Conservation (phyloP, 2,888 invertebrate species). For the Platycnemis pennipes region DNA sequence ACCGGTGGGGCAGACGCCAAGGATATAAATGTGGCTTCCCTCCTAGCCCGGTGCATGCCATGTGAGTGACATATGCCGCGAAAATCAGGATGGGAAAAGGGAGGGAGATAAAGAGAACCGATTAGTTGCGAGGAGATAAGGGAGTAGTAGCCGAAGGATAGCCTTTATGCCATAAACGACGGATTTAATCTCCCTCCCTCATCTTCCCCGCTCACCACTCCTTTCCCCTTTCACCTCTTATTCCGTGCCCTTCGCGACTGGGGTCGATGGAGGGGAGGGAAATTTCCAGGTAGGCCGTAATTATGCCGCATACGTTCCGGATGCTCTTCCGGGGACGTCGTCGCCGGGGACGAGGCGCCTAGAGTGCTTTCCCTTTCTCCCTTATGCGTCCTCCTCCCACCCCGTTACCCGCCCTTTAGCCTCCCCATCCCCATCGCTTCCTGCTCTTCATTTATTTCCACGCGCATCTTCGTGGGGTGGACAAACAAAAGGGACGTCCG, state of each 20-base stretch:
- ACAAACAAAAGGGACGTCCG: slow-evolving; percentile 20
- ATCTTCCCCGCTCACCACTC: background rate
- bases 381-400: background rate
- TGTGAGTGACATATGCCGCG: background rate
- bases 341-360: slow-evolving; percentile 13
- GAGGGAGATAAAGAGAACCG: background rate
- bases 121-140: background rate
- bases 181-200: background rate
- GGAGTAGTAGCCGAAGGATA: slow-evolving; percentile 7
- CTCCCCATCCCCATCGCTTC: background rate
- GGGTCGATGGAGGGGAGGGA: background rate
- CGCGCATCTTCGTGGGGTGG: slow-evolving; percentile 7
- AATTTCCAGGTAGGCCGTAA: slow-evolving; percentile 38
- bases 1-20: background rate
- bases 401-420: background rate
- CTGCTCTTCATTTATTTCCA: background rate
- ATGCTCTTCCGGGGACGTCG: slow-evolving; percentile 37
- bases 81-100: too few relatives aligned
- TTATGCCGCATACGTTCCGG: slow-evolving; percentile 49
- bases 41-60: background rate
- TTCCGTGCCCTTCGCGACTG: background rate
- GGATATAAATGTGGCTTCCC: background rate
- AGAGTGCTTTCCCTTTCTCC: slow-evolving; percentile 28
- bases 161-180: slow-evolving; percentile 28
- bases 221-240: background rate